phyloP scores from a whole-genome alignment of 92 coral and sea anemone genomes.

The Epizoanthus stellaris region DNA sequence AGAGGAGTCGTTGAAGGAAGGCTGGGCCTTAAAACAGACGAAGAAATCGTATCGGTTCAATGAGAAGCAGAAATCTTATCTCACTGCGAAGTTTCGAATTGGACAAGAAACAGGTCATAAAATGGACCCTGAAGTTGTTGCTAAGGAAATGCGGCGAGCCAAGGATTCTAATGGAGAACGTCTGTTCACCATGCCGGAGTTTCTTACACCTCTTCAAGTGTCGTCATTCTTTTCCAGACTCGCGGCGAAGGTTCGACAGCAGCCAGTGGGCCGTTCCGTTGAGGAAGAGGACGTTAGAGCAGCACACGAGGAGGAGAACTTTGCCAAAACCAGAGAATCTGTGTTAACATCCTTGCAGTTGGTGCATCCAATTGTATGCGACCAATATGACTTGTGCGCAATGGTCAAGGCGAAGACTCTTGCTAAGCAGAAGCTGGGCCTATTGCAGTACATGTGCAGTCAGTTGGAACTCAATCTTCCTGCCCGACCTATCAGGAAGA shows the following conservation, averaged over 20 bases:
- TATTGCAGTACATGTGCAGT: constrained; percentile 13
- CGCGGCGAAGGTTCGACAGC: constrained; percentile 40
- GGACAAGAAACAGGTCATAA: constrained; percentile 39
- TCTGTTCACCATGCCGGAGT: constrained; percentile 18
- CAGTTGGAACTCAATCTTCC: constrained; percentile 28
- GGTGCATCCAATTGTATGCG: constrained; percentile 37
- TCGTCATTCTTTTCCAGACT: constrained; percentile 40
- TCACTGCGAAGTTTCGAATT: constrained; percentile 13
- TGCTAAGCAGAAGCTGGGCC: constrained; percentile 20
- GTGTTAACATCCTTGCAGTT: constrained; percentile 19
- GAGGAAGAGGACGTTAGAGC: constrained; percentile 28
- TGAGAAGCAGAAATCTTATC: constrained; percentile 22
- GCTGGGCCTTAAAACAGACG: constrained; percentile 21
- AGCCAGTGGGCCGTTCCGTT: neutral
- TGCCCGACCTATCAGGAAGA: constrained; percentile 32
- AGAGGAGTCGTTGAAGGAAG: neutral
- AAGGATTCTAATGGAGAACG: constrained; percentile 12
- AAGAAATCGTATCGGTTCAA: constrained; percentile 34
- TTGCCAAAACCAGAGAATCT: constrained; percentile 17
- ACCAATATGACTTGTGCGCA: constrained; percentile 33
- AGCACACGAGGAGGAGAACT: constrained; percentile 31
- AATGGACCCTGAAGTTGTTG: constrained; percentile 29
- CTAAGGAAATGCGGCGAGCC: constrained; percentile 52
- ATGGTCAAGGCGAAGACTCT: neutral
- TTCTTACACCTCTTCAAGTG: constrained; percentile 35